Percentiles rank a stretch among this genome's conserved stretches.
These are phyloP conservation scores for Nesoenas mayeri DNA, from an alignment of 2,113 vertebrate species.

Conservation along the genomic window DNA sequence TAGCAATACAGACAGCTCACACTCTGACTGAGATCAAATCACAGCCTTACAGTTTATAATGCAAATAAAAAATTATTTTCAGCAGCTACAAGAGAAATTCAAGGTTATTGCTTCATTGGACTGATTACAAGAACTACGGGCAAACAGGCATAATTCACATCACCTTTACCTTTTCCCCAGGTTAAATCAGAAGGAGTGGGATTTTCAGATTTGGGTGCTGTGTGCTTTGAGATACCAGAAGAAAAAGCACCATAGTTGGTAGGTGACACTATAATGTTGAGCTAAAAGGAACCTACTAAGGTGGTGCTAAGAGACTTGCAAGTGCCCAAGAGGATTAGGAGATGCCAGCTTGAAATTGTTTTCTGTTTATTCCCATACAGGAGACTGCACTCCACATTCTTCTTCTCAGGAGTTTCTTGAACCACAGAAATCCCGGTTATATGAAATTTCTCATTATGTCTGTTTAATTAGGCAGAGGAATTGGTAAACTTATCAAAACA, in stretches of 20 bases:
- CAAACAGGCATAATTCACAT: neutral
- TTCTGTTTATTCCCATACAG: neutral
- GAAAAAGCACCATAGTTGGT: neutral
- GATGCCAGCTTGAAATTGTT: neutral
- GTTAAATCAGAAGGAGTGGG: neutral
- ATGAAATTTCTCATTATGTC: neutral
- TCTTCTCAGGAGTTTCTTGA: neutral
- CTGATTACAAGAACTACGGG: neutral
- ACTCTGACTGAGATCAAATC: neutral
- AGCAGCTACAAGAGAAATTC: neutral
- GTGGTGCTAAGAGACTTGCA: neutral
- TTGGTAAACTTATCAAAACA: neutral
- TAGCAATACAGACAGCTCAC: neutral
- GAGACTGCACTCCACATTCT: neutral
- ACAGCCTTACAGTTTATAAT: neutral
- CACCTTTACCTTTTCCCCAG: neutral
- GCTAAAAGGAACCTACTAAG: neutral
- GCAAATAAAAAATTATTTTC: neutral
- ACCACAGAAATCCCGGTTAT: neutral
- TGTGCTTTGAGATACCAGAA: neutral
- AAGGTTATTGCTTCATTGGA: neutral
- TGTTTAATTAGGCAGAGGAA: constrained; percentile 18
- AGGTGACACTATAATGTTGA: neutral
- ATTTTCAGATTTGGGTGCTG: neutral
- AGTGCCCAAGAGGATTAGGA: neutral